phyloP scores from a whole-genome alignment of 2,797 vertebrate species.

The Sternotherus odoratus region DNA sequence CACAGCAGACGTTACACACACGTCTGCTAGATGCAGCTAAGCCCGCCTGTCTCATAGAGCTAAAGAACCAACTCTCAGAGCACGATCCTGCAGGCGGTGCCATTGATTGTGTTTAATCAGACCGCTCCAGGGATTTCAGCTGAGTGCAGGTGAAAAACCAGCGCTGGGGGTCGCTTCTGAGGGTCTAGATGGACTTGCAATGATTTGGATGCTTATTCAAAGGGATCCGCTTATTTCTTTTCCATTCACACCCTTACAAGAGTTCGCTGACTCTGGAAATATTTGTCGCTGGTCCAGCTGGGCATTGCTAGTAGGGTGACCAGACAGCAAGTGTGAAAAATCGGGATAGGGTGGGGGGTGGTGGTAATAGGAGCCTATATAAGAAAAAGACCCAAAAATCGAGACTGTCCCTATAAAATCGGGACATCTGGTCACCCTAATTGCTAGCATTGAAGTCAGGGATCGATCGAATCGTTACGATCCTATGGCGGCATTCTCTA shows the following conservation, averaged over 20 bases:
- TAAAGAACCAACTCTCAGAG: background rate
- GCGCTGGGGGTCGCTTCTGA: background rate
- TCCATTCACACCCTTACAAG: background rate
- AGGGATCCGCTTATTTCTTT: background rate
- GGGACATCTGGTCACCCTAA: too few relatives aligned
- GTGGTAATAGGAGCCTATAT: too few relatives aligned
- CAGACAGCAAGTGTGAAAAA: too few relatives aligned
- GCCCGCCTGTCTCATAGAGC: background rate
- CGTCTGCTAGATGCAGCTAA: background rate
- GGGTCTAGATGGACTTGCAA: background rate
- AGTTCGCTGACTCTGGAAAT: background rate
- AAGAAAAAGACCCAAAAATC: too few relatives aligned
- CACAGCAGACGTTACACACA: background rate
- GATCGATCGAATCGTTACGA: background rate
- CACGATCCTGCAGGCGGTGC: background rate
- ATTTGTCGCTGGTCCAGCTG: background rate
- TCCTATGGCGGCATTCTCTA: background rate
- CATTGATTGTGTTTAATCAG: background rate
- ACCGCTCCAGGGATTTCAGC: background rate
- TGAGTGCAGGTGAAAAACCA: background rate
- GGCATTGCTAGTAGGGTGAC: too few relatives aligned
- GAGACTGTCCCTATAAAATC: too few relatives aligned
- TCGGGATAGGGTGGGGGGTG: too few relatives aligned
- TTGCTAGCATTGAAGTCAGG: background rate
- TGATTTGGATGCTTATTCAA: background rate